These are phyloP conservation scores for Taeniopygia guttata DNA, from an alignment of 2,797 vertebrate genomes.

Conservation along the genomic window DNA sequence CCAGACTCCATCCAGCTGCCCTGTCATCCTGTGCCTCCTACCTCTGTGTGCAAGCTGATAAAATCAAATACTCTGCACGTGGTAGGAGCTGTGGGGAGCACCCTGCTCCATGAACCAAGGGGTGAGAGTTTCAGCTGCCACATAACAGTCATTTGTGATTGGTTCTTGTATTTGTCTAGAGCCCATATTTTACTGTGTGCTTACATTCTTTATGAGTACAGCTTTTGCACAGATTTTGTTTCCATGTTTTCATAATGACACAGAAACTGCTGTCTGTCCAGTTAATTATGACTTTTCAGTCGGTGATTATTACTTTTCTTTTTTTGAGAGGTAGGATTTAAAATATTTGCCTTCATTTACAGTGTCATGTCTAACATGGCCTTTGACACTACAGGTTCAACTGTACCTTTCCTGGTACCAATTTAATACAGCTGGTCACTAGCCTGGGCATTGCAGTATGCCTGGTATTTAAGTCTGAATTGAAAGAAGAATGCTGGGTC, in stretches of 20 bases:
- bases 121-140: neutral
- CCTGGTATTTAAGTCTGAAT: neutral
- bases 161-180: neutral
- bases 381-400: neutral
- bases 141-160: neutral
- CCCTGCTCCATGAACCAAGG: fast-evolving
- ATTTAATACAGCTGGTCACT: neutral
- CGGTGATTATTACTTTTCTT: neutral
- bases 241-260: neutral
- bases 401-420: neutral
- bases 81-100: neutral
- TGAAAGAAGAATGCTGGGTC: neutral
- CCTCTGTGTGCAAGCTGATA: neutral
- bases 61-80: fast-evolving
- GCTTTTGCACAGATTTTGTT: neutral
- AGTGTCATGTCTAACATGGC: neutral
- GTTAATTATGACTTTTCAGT: neutral
- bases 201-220: neutral
- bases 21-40: fast-evolving
- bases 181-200: neutral
- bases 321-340: neutral
- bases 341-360: neutral
- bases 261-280: neutral
- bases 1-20: neutral
- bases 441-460: neutral